These are phyloP conservation scores for Pogoniulus pusillus DNA, from an alignment of 2,797 vertebrate species.

Conservation along the genomic window DNA sequence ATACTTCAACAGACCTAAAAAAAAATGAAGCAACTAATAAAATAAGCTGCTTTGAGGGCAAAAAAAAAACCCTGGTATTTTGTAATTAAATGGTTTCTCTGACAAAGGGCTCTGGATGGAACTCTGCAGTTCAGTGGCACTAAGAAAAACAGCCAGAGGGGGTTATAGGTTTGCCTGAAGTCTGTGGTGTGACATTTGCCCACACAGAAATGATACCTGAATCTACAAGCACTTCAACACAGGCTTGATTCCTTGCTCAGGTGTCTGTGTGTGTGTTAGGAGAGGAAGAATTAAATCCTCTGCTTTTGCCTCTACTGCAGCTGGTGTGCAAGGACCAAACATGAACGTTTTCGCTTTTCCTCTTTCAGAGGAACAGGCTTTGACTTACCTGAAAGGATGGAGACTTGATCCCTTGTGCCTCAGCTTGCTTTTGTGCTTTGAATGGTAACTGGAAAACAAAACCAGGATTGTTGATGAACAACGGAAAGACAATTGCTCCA, in stretches of 20 bases:
- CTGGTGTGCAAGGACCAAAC: not conserved
- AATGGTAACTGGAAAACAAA: conserved; percentile 82
- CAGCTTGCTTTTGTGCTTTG: conserved; percentile 88
- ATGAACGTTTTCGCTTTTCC: not conserved
- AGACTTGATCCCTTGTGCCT: conserved; percentile 80
- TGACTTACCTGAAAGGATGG: conserved; percentile 91
- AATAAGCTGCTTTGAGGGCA: not conserved
- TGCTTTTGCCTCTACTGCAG: not conserved
- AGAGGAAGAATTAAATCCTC: not conserved
- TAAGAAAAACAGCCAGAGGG: not conserved
- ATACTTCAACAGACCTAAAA: not conserved
- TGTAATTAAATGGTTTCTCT: not conserved
- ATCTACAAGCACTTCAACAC: not conserved
- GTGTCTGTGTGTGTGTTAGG: not conserved
- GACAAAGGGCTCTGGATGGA: not conserved
- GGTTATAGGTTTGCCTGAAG: not conserved
- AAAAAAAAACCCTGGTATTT: not conserved
- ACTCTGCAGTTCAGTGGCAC: not conserved
- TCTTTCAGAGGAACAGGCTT: not conserved
- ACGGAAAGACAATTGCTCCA: not conserved
- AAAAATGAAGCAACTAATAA: not conserved
- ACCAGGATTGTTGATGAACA: not conserved
- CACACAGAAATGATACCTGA: not conserved
- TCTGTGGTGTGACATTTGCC: not conserved
- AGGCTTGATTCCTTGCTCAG: not conserved